Conservation (phyloP, 2,797 vertebrate species). For the Gouania willdenowi region DNA sequence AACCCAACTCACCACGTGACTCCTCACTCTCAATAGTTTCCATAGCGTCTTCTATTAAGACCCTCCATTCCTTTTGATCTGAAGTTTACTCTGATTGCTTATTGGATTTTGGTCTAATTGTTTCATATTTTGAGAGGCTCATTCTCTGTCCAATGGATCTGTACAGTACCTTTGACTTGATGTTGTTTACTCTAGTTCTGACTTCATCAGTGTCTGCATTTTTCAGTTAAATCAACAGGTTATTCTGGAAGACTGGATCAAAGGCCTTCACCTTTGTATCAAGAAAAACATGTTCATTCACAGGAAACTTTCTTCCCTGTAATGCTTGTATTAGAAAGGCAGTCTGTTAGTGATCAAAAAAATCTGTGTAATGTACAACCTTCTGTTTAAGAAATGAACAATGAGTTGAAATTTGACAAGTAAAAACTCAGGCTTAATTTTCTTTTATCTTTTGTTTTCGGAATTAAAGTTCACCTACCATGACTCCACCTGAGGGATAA, state of each 20-base stretch:
- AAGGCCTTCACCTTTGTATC: slow-evolving; percentile 31
- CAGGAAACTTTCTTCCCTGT: too few relatives aligned
- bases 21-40: too few relatives aligned
- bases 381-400: too few relatives aligned
- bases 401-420: too few relatives aligned
- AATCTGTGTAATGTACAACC: too few relatives aligned
- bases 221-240: slow-evolving; percentile 37
- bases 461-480: background rate
- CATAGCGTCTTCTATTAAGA: too few relatives aligned
- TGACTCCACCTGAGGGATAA: slow-evolving; percentile 55
- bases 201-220: slow-evolving; percentile 49
- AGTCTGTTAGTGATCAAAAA: too few relatives aligned
- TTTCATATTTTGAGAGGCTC: slow-evolving; percentile 40
- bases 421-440: too few relatives aligned
- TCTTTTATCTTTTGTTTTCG: background rate
- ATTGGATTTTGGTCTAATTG: slow-evolving; percentile 53
- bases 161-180: slow-evolving; percentile 41
- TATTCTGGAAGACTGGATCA: slow-evolving; percentile 12
- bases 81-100: slow-evolving; percentile 45
- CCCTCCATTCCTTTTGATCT: slow-evolving; percentile 36
- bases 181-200: slow-evolving; percentile 40
- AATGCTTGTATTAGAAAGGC: too few relatives aligned
- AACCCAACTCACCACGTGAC: too few relatives aligned
- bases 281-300: too few relatives aligned
- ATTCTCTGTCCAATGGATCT: slow-evolving; percentile 51